Conservation (phyloP, 2,888 invertebrate genomes). For the Trachelus iudaicus region DNA sequence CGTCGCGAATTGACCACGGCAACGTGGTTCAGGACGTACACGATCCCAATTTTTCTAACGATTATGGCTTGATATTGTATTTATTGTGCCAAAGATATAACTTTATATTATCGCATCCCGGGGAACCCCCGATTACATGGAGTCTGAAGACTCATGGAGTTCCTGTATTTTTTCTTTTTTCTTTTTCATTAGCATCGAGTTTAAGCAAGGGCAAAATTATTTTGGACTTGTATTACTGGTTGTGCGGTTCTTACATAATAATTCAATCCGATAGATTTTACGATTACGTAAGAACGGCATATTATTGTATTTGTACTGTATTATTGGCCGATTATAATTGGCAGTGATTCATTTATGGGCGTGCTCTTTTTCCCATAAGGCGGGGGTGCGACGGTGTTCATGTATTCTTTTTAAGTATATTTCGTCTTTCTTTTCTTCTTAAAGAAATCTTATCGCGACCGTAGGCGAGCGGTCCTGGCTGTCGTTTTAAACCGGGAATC, state of each 20-base stretch:
- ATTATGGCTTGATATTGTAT: constrained; percentile 46
- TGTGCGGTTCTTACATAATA: background rate
- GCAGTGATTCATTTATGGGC: background rate
- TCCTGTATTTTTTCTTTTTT: constrained; percentile 31
- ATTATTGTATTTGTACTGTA: background rate
- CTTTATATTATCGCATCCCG: constrained; percentile 7
- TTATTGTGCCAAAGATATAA: constrained; percentile 61
- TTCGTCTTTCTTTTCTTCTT: background rate
- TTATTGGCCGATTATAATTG: background rate
- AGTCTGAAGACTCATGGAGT: background rate
- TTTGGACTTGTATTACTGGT: background rate
- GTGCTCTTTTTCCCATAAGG: background rate
- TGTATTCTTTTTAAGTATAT: background rate
- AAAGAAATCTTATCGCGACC: background rate
- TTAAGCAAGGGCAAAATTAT: background rate
- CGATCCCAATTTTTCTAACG: constrained; percentile 3
- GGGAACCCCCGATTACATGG: background rate
- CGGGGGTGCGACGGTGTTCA: background rate
- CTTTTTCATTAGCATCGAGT: constrained; percentile 25
- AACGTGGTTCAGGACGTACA: background rate
- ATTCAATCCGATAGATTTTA: background rate
- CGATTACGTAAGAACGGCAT: background rate
- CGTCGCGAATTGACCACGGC: background rate
- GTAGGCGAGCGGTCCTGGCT: background rate
- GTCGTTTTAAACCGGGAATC: background rate